A percentile compares a stretch with the other conserved stretches of the same genome.
Conservation (phyloP, 2,113 vertebrate genomes). For the Tylochromis polylepis region DNA sequence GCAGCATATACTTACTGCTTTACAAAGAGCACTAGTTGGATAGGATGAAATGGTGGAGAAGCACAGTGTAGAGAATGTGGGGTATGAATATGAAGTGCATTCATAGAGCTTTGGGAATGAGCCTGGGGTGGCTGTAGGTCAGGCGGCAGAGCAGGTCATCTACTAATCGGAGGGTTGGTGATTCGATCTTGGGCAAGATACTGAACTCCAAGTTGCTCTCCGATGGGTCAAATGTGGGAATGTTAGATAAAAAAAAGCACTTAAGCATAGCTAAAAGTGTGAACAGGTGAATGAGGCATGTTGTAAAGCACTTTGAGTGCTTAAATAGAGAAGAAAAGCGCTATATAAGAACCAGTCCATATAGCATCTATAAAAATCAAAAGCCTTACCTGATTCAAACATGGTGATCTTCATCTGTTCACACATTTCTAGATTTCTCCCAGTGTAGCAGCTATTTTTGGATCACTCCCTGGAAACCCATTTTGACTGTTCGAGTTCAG, state of each 20-base stretch:
- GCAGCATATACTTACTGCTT: background rate
- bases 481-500: background rate
- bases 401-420: too few relatives aligned
- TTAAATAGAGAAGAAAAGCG: too few relatives aligned
- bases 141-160: too few relatives aligned
- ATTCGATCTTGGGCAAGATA: accelerated
- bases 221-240: background rate
- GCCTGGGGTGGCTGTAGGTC: too few relatives aligned
- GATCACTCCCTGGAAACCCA: too few relatives aligned
- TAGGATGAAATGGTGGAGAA: background rate
- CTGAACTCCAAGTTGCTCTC: background rate
- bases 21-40: background rate
- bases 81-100: background rate
- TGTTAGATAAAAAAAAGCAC: background rate
- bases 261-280: accelerated
- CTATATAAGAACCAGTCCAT: too few relatives aligned
- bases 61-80: background rate
- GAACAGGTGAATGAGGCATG: background rate
- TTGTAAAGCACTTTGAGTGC: background rate
- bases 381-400: background rate
- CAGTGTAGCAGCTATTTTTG: too few relatives aligned
- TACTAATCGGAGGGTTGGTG: too few relatives aligned
- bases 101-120: background rate
- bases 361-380: background rate
- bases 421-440: too few relatives aligned